Percentiles rank a stretch among this genome's conserved stretches.
Evolutionary conservation across 2,888 invertebrate genomes (phyloP).

Genomic region (Microctonus brassicae): DNA sequence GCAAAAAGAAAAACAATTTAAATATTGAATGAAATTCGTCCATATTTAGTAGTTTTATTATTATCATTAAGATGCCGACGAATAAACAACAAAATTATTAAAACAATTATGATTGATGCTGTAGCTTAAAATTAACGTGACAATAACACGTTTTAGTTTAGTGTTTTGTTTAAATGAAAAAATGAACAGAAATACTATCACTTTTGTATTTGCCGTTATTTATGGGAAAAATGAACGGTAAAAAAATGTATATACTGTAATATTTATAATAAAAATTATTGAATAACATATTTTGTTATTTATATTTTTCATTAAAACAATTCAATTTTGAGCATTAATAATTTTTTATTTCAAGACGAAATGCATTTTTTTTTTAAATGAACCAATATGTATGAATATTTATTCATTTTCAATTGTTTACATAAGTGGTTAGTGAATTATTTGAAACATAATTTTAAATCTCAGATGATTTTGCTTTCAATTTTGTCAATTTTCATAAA

Average conservation of each 20-base stretch:
- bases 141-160: slow-evolving; percentile 31
- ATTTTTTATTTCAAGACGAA: neutral
- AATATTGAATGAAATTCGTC: neutral
- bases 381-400: too few species aligned
- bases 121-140: slow-evolving; percentile 22
- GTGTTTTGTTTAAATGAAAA: neutral
- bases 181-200: slow-evolving; percentile 1
- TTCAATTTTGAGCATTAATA: neutral
- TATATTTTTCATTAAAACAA: neutral
- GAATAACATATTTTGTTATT: slow-evolving; percentile 7
- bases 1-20: neutral
- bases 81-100: neutral
- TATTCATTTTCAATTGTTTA: slow-evolving; percentile 21
- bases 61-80: neutral
- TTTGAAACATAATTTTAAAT: neutral
- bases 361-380: neutral
- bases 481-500: slow-evolving; percentile 31
- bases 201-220: slow-evolving; percentile 34
- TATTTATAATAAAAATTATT: slow-evolving; percentile 37
- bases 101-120: neutral
- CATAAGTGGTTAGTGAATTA: slow-evolving; percentile 2
- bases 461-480: neutral
- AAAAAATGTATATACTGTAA: slow-evolving; percentile 20
- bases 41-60: neutral
- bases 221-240: slow-evolving; percentile 4